phyloP scores from a whole-genome alignment of 2,888 invertebrate species.

The Clitarchus hookeri region DNA sequence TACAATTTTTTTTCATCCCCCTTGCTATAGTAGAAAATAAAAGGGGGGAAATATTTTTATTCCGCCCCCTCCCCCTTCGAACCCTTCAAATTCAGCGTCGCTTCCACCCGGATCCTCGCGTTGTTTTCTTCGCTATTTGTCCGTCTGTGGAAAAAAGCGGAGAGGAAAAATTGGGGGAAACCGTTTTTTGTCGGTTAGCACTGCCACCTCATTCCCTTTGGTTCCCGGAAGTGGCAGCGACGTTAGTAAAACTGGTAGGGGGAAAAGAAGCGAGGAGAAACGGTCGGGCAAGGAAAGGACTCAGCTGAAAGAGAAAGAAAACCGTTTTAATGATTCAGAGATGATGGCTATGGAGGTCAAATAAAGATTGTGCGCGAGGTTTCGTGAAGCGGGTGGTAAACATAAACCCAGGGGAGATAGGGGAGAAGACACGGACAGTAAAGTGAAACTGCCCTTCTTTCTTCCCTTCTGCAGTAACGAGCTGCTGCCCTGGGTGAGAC shows the following conservation, averaged over 20 bases:
- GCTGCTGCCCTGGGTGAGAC: neutral
- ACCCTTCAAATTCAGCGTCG: neutral
- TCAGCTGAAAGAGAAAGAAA: neutral
- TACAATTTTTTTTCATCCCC: neutral
- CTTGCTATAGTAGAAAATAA: neutral
- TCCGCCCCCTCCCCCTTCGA: neutral
- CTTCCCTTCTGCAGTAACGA: neutral
- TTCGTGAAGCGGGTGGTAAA: neutral
- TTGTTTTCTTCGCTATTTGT: conserved; percentile 11
- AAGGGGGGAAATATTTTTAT: neutral
- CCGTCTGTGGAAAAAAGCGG: neutral
- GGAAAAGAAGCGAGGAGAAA: neutral
- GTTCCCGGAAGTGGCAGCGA: neutral
- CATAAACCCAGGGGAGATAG: conserved; percentile 11
- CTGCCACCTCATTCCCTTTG: neutral
- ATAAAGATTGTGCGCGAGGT: neutral
- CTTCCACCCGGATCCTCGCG: neutral
- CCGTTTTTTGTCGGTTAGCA: neutral
- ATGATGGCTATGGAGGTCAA: conserved; percentile 17
- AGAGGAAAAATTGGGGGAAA: neutral
- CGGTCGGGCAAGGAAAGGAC: neutral
- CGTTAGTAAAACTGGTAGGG: conserved; percentile 3
- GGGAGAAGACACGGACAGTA: neutral
- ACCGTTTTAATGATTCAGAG: conserved; percentile 10
- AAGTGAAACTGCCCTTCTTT: conserved; percentile 14